phyloP scores from a whole-genome alignment of 2,888 invertebrate genomes.

The Dasypolia templi region DNA sequence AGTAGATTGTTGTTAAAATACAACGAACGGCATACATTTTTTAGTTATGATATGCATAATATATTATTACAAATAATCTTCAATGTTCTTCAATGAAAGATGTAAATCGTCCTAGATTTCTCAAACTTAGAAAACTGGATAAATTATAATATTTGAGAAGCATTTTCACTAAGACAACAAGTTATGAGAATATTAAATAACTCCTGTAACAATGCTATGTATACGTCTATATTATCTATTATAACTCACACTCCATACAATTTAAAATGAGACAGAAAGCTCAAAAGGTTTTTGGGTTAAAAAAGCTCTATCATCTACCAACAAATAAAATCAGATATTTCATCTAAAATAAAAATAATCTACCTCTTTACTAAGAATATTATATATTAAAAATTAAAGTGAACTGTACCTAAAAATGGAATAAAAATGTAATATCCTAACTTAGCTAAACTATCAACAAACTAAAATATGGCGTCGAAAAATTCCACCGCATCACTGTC shows the following conservation, averaged over 20 bases:
- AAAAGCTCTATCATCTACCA: not conserved
- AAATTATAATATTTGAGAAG: not conserved
- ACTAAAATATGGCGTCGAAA: not conserved
- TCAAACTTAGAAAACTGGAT: not conserved
- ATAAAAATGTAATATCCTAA: too few species aligned
- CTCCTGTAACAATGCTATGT: not conserved
- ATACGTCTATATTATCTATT: not conserved
- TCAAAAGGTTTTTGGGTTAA: not conserved
- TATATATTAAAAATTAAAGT: too few species aligned
- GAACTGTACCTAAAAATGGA: too few species aligned
- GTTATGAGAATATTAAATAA: constrained; percentile 4
- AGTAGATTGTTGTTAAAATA: constrained; percentile 9
- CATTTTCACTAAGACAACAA: too few species aligned
- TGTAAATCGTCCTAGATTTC: not conserved
- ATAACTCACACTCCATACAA: not conserved
- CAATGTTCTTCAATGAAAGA: not conserved
- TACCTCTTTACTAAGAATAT: too few species aligned
- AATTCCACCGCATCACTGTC: not conserved
- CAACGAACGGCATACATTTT: not conserved
- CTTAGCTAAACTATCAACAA: too few species aligned
- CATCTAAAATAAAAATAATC: not conserved
- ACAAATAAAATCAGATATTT: not conserved
- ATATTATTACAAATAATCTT: constrained; percentile 8
- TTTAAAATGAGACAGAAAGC: not conserved
- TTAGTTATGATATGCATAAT: not conserved